Conservation (phyloP, 2,113 vertebrate genomes). For the Esox niger region DNA sequence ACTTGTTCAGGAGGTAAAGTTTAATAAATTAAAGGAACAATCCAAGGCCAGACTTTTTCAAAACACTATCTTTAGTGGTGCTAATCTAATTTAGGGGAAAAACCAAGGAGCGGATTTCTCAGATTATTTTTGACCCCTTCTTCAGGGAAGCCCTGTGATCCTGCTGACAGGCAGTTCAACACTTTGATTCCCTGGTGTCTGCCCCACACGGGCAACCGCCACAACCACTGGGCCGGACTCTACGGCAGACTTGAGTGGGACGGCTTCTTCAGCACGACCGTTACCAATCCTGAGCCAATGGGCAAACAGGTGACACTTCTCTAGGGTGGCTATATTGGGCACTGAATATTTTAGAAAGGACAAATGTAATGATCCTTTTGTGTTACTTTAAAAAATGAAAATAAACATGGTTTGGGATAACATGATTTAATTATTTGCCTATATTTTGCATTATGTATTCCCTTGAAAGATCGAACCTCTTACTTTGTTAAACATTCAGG, state of each 20-base stretch:
- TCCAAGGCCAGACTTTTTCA: no score
- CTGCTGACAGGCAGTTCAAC: constrained; percentile 90
- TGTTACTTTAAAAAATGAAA: no score
- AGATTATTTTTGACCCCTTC: not conserved
- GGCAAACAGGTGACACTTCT: constrained; percentile 89
- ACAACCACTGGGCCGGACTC: constrained; percentile 97
- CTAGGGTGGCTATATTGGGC: no score
- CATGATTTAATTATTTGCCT: no score
- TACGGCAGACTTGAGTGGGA: constrained; percentile 96
- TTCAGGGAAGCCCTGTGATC: constrained; percentile 83
- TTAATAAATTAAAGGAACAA: no score
- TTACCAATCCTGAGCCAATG: constrained; percentile 97
- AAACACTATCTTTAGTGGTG: not conserved
- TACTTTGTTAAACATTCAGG: no score
- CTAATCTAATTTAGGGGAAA: not conserved
- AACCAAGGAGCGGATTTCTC: not conserved
- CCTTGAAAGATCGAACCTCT: no score
- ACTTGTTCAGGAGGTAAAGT: constrained; percentile 90
- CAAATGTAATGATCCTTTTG: no score
- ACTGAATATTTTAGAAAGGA: no score
- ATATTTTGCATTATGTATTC: no score
- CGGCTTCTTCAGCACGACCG: constrained; percentile 96
- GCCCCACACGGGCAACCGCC: constrained; percentile 94
- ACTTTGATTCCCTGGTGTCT: constrained; percentile 96
- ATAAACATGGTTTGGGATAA: no score